These are phyloP conservation scores for Tamias sibiricus DNA, from an alignment of 2,113 vertebrate species.

Conservation along the genomic window DNA sequence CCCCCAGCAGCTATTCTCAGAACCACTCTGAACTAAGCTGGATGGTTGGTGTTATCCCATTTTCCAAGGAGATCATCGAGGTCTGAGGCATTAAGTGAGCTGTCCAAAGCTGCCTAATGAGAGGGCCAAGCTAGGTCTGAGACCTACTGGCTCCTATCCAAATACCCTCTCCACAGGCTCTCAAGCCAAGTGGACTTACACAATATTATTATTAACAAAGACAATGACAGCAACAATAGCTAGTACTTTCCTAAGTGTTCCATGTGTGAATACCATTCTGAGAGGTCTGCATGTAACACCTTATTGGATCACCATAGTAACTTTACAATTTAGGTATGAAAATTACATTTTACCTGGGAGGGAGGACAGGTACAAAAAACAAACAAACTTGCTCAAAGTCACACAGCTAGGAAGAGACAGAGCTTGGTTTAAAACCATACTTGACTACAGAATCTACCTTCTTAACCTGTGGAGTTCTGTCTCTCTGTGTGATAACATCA, in stretches of 20 bases:
- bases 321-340: not conserved
- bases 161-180: not conserved
- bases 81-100: not conserved
- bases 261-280: not conserved
- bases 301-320: not conserved
- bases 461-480: not conserved
- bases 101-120: not conserved
- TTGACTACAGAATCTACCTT: not conserved
- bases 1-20: not conserved
- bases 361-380: not conserved
- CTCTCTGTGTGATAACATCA: not conserved
- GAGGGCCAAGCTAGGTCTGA: not conserved
- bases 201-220: not conserved
- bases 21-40: not conserved
- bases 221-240: not conserved
- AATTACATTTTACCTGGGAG: not conserved
- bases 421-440: not conserved
- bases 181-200: not conserved
- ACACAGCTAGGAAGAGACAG: not conserved
- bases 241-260: not conserved
- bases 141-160: not conserved
- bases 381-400: not conserved
- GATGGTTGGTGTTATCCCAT: not conserved
- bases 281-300: not conserved
- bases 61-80: not conserved